These are phyloP conservation scores for Ataeniobius toweri DNA, from an alignment of 2,797 vertebrate species.

Conservation along the genomic window DNA sequence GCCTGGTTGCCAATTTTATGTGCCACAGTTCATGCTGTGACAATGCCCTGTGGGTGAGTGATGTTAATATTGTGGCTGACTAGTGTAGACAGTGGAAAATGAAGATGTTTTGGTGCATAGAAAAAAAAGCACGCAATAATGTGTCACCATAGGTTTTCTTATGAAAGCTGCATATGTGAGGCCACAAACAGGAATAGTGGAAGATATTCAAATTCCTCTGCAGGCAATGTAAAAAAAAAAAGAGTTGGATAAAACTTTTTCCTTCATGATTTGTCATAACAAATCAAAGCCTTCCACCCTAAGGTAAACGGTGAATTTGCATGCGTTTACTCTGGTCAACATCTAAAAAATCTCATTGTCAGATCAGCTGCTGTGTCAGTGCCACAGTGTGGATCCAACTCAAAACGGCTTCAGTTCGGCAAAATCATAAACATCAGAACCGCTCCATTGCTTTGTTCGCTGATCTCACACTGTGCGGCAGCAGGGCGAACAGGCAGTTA, in stretches of 20 bases:
- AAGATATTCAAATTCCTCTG: constrained; percentile 40
- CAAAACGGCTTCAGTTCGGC: constrained; percentile 40
- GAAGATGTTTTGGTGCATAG: background rate
- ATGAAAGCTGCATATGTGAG: constrained; percentile 20
- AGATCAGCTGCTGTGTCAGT: background rate
- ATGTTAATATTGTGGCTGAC: background rate
- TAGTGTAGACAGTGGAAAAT: background rate
- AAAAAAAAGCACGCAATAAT: constrained; percentile 1
- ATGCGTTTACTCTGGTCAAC: constrained; percentile 36
- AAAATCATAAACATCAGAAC: constrained; percentile 39
- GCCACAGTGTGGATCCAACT: background rate
- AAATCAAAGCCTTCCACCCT: constrained; percentile 35
- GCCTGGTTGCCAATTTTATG: background rate
- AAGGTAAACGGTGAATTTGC: constrained; percentile 31
- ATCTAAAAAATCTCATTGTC: constrained; percentile 3
- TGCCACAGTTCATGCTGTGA: background rate
- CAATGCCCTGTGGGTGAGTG: background rate
- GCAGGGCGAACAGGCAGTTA: constrained; percentile 6
- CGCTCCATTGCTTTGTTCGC: constrained; percentile 43
- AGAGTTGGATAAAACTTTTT: constrained; percentile 33
- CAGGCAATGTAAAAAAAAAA: constrained; percentile 12
- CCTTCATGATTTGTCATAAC: constrained; percentile 31
- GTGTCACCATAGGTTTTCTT: constrained; percentile 19
- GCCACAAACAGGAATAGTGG: background rate
- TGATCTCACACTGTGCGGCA: constrained; percentile 15